Conservation (phyloP, 2,888 invertebrate species). For the Cetonia aurata region DNA sequence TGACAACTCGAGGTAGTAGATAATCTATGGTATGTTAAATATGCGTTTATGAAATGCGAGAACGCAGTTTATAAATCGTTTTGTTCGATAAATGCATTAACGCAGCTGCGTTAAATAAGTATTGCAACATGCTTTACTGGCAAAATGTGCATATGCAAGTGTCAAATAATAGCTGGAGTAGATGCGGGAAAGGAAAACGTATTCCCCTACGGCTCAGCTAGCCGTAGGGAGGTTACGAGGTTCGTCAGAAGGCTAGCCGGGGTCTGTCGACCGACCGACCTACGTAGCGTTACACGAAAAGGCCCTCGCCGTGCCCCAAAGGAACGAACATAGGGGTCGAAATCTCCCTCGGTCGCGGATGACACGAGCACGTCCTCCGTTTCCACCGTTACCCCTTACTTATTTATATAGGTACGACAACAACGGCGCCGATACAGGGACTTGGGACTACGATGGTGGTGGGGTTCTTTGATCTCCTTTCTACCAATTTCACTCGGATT, state of each 20-base stretch:
- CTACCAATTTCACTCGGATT: constrained; percentile 46
- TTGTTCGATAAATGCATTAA: no score
- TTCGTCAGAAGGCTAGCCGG: constrained; percentile 19
- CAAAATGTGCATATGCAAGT: no score
- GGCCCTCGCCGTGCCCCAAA: constrained; percentile 39
- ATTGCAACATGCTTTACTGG: no score
- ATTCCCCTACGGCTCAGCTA: constrained; percentile 3
- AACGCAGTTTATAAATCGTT: no score
- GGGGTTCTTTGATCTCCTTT: constrained; percentile 46
- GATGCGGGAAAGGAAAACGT: no score
- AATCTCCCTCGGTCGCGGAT: constrained; percentile 29
- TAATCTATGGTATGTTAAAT: no score
- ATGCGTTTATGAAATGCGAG: no score
- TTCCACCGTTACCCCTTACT: neutral
- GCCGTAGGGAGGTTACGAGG: constrained; percentile 17
- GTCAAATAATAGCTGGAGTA: no score
- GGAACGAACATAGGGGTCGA: constrained; percentile 30
- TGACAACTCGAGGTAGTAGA: no score
- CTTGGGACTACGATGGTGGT: constrained; percentile 7
- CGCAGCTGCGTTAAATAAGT: no score
- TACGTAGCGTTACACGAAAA: constrained; percentile 33
- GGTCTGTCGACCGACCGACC: neutral
- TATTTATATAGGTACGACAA: constrained; percentile 18
- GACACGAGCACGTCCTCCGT: constrained; percentile 36
- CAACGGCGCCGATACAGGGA: constrained; percentile 34